A percentile compares a stretch with the other conserved stretches of the same genome.
Conservation (phyloP, 2,113 vertebrate species). For the Gallinago jamesoni region DNA sequence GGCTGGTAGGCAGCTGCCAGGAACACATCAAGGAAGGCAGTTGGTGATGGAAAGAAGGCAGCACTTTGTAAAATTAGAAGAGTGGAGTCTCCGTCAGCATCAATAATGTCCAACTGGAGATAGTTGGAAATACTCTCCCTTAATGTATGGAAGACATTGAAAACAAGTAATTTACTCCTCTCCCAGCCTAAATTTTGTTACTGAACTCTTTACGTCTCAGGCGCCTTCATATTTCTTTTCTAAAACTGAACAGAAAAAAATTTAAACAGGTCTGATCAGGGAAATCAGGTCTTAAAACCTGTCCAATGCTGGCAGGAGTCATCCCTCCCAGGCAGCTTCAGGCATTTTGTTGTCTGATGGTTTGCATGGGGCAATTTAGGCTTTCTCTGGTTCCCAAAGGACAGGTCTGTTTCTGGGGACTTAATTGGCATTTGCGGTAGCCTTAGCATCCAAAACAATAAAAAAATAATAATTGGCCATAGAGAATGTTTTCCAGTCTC, state of each 20-base stretch:
- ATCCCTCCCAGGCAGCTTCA: background rate
- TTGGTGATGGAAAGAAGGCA: background rate
- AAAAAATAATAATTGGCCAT: background rate
- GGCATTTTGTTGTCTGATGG: background rate
- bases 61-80: background rate
- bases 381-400: constrained; percentile 5
- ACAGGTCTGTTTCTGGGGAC: background rate
- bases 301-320: background rate
- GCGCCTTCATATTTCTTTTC: background rate
- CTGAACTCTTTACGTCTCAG: background rate
- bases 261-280: background rate
- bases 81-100: background rate
- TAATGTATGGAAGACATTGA: background rate
- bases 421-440: constrained; percentile 32
- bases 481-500: constrained; percentile 9
- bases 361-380: background rate
- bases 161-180: background rate
- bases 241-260: background rate
- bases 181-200: background rate
- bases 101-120: background rate
- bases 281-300: background rate
- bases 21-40: background rate
- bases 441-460: background rate
- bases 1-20: background rate
- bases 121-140: background rate